Evolutionary conservation across 53 echinoderm and acorn worm species (phyloP), one percentile per base, ranked within the genome.

Genomic region (Paracentrotus lividus): DNA sequence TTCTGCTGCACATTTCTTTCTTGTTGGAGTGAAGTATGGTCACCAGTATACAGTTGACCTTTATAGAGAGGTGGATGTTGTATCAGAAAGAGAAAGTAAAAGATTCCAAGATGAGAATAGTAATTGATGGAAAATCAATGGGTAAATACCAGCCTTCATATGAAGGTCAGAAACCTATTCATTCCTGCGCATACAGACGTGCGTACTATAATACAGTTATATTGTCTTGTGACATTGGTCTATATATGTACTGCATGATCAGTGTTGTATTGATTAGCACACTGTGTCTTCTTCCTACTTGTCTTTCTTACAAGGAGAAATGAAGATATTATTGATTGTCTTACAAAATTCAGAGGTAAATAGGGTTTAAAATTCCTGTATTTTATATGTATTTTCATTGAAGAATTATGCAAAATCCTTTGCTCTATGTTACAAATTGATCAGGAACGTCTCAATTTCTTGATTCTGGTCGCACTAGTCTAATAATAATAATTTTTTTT

Each of bases 81-180:
- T 7, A 49, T 49, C 5, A 57, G 57, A n/a, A n/a, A n/a, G n/a
- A n/a, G n/a, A n/a, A n/a, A n/a, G n/a, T n/a, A n/a, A n/a, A n/a
- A n/a, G n/a, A n/a, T n/a, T n/a, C n/a, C n/a, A n/a, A n/a, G n/a
- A n/a, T n/a, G n/a, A n/a, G n/a, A n/a, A n/a, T n/a, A n/a, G n/a
- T n/a, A n/a, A n/a, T n/a, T n/a, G 45, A 81, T 47, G 45, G 2
- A 81, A 77, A 49, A 81, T 81, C 81, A 47, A 81, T 81, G 81
- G 10, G 49, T 78, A 44, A 78, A 44, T 78, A 78, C 81, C 45
- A 45, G 44, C 32, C 44, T n/a, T 13, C 26, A 27, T 24, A 47
- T 24, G 81, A 81, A 81, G 81, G 81, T 47, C 81, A 81, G 9
- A 49, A n/a, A 21, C 27, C 81, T 81, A 81, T 81, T 81, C 44